Evolutionary conservation across 2,113 vertebrate species (phyloP).

Genomic region (Anarhynchus alexandrinus): DNA sequence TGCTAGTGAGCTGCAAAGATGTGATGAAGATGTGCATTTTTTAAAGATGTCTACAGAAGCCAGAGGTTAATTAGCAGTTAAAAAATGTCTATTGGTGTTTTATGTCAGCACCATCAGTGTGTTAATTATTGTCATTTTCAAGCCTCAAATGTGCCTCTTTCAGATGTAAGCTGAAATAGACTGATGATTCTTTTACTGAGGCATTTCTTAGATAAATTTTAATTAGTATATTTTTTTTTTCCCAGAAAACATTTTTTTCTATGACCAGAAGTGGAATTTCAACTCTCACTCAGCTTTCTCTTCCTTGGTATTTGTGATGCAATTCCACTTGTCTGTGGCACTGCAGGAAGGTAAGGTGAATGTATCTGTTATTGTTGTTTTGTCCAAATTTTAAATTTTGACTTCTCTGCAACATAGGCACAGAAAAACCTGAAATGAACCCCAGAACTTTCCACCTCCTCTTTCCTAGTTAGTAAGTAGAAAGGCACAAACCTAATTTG

Average conservation of each 20-base stretch:
- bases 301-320: neutral
- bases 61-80: constrained; percentile 10
- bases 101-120: neutral
- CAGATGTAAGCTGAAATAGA: neutral
- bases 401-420: neutral
- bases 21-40: neutral
- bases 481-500: neutral
- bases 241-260: neutral
- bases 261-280: neutral
- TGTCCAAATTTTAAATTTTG: neutral
- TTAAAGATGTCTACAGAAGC: neutral
- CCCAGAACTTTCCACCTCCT: neutral
- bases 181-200: neutral
- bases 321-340: neutral
- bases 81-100: neutral
- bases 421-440: neutral
- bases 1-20: neutral
- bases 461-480: neutral
- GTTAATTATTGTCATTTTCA: neutral
- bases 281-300: neutral
- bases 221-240: neutral
- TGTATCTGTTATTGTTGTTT: neutral
- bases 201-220: neutral
- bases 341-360: neutral
- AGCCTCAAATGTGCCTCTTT: neutral